Conservation (phyloP, 1,140 invertebrate species). For the Hesperophylax magnus region DNA sequence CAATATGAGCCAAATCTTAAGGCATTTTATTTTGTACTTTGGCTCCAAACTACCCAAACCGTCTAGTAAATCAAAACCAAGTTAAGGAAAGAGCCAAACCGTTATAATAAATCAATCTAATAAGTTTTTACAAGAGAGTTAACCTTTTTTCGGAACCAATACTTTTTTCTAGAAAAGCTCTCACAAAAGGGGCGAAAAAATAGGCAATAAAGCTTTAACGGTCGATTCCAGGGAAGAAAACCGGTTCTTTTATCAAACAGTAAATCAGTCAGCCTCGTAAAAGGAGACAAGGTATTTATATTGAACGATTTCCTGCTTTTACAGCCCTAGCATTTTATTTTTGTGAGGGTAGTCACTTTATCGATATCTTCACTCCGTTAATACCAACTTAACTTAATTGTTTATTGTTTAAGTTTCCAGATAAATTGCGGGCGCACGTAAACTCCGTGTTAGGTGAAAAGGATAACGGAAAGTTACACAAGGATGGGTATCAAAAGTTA, state of each 20-base stretch:
- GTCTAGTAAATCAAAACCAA: too few species aligned
- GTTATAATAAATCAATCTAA: too few species aligned
- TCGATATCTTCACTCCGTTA: neutral
- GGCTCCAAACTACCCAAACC: neutral
- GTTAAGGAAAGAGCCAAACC: too few species aligned
- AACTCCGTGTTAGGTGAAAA: too few species aligned
- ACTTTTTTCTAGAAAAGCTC: neutral
- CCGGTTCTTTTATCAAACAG: neutral
- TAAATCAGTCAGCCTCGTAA: constrained; percentile 11
- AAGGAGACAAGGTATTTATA: neutral
- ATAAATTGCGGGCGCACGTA: constrained; percentile 1
- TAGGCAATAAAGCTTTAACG: constrained; percentile 15
- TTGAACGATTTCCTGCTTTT: neutral
- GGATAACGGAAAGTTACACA: too few species aligned
- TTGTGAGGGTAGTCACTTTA: neutral
- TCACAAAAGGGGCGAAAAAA: neutral
- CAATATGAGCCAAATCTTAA: constrained; percentile 8
- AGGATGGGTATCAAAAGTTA: too few species aligned
- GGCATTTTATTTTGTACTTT: constrained; percentile 1
- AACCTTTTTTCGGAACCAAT: neutral
- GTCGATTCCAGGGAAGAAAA: constrained; percentile 1
- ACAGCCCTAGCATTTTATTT: neutral
- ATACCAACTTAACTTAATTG: constrained; percentile 16
- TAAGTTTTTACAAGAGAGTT: too few species aligned
- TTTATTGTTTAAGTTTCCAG: constrained; percentile 25